Evolutionary conservation across 1,140 invertebrate species (phyloP), one percentile per base, ranked within the genome.

Genomic region (Alviniconcha marisindica): DNA sequence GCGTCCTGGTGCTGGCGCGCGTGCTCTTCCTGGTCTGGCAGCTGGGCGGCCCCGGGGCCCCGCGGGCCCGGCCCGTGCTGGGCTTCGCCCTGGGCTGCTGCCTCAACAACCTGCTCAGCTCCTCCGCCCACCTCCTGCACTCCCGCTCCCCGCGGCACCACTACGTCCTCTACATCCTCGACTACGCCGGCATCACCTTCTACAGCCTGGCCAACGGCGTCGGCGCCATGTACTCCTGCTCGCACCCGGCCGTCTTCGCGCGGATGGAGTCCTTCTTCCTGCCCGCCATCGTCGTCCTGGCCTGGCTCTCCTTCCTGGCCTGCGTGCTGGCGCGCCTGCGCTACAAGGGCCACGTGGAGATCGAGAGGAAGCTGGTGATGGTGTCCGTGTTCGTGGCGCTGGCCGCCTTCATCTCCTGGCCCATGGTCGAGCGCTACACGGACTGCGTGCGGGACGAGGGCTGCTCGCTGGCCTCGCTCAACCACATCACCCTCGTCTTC

Each of bases 131-230:
- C 83, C 84, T 91, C 7, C 77, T 92, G 31, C 91, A 92, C 76
- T 87, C 88, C 42, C 90, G 89, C 69, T 91, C 89, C 0, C 77
- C 85, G n/a, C 66, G 83, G 56, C 77, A 88, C 36, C 92, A 92
- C 76, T 90, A 91, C 83, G 85, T 88, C 14, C 86, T 88, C 42
- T 92, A 90, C 77, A 81, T 91, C 74, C 76, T 90, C 14, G 92
- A 92, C 82, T 92, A 91, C 77, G 88, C 88, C 66, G 92, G 92
- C 36, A 88, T 91, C 28, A 87, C 87, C 24, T 74, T 91, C 14
- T 87, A 89, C 69, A 84, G 87, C 14, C 90, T 90, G 73, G 92
- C 90, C 3, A 83, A 89, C 3, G 90, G 87, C 12, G 81, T 90
- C 15, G 81, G 85, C 2, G 71, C 81, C 15, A 88, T 90, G 76